Evolutionary conservation across 2,888 invertebrate genomes (phyloP).

Genomic region (Brenthis daphne): DNA sequence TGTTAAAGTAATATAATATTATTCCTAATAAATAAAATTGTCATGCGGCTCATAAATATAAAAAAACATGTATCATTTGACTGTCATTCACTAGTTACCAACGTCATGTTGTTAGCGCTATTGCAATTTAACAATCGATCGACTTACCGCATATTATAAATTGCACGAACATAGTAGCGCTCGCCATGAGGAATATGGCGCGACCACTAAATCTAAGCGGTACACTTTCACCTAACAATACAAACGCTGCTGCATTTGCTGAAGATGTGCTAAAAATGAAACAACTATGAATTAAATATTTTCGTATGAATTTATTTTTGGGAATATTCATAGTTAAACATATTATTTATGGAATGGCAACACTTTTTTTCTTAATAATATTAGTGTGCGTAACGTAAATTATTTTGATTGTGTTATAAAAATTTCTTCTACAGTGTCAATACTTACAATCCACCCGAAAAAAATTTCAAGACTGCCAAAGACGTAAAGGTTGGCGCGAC

Average conservation of each 20-base stretch:
- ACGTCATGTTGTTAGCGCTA: too few relatives aligned
- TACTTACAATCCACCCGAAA: conserved; percentile 67
- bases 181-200: conserved; percentile 69
- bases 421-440: not conserved
- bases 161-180: conserved; percentile 63
- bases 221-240: conserved; percentile 63
- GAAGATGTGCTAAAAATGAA: conserved; percentile 59
- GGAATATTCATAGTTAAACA: not conserved
- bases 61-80: too few relatives aligned
- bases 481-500: conserved; percentile 58
- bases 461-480: conserved; percentile 59
- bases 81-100: too few relatives aligned
- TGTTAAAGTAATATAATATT: too few relatives aligned
- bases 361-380: not conserved
- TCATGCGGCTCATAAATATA: too few relatives aligned
- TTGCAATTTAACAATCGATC: not conserved
- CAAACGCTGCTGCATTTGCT: conserved; percentile 69
- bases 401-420: too few relatives aligned
- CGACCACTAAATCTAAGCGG: conserved; percentile 56
- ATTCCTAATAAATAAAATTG: too few relatives aligned
- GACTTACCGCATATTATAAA: conserved; percentile 58
- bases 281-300: not conserved
- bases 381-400: too few relatives aligned
- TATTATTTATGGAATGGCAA: not conserved
- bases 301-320: too few relatives aligned